Conservation (phyloP, 2,888 invertebrate genomes). For the Graphium colonna region DNA sequence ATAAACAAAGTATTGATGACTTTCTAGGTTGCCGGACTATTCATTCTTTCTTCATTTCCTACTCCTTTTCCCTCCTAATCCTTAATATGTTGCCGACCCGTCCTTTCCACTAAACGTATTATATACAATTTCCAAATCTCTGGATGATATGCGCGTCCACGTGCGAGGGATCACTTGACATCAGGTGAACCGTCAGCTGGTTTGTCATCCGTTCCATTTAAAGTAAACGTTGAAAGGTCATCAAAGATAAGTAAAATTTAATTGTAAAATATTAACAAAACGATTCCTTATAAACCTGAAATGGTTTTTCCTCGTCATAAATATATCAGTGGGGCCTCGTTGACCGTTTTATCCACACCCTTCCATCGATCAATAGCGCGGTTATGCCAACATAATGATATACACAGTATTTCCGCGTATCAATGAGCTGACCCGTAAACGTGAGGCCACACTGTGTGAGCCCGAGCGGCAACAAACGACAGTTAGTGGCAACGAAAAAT, state of each 20-base stretch:
- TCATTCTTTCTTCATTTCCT: no score
- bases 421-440: conserved; percentile 1
- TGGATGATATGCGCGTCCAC: no score
- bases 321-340: conserved; percentile 6
- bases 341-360: conserved; percentile 12
- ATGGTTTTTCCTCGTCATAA: conserved; percentile 1
- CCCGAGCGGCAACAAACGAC: neutral
- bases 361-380: conserved; percentile 7
- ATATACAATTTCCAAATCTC: no score
- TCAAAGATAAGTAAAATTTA: neutral
- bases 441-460: conserved; percentile 6
- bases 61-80: no score
- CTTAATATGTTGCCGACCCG: no score
- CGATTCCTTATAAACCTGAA: neutral
- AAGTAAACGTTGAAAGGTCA: neutral
- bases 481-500: neutral
- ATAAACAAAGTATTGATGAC: no score
- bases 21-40: no score
- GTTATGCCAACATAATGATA: conserved; percentile 12
- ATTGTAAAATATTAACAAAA: neutral
- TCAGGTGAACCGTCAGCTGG: no score
- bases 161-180: neutral
- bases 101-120: no score
- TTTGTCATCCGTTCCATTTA: neutral
- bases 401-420: conserved; percentile 15